A percentile compares a stretch with the other conserved stretches of the same genome.
Conservation (phyloP, 1,140 invertebrate species). For the Druon quercuslanigerum region DNA sequence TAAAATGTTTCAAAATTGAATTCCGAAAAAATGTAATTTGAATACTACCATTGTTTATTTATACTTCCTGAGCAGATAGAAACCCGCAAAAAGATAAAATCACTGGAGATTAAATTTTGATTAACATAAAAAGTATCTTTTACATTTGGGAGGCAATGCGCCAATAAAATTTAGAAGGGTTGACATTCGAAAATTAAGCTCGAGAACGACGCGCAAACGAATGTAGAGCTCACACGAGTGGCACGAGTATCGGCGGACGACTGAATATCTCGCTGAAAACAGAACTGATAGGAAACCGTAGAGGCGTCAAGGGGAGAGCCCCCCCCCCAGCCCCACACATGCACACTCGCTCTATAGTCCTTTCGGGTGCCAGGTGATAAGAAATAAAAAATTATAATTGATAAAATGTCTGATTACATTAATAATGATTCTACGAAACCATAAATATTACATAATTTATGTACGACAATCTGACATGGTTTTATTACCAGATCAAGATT, state of each 20-base stretch:
- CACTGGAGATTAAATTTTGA: neutral
- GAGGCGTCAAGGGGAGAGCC: conserved; percentile 47
- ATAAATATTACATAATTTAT: too few relatives aligned
- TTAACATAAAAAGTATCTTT: neutral
- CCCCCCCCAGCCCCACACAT: conserved; percentile 50
- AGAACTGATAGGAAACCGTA: conserved; percentile 48
- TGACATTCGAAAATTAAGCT: neutral
- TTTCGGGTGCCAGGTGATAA: conserved; percentile 5
- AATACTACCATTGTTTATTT: too few relatives aligned
- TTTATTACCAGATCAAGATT: too few relatives aligned
- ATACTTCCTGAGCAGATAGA: neutral
- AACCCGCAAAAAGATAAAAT: neutral
- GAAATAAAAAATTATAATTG: neutral
- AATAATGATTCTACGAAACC: too few relatives aligned
- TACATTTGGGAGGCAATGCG: too few relatives aligned
- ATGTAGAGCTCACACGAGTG: conserved; percentile 56
- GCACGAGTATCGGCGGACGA: conserved; percentile 68
- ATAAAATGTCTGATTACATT: neutral
- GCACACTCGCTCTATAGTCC: neutral
- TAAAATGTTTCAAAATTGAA: neutral
- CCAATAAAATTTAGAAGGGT: neutral
- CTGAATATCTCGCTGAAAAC: conserved; percentile 61
- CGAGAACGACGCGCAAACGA: neutral
- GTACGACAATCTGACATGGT: too few relatives aligned
- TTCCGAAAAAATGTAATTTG: neutral